A percentile compares a stretch with the other conserved stretches of the same genome.
Evolutionary conservation across 1,140 invertebrate species (phyloP).

Genomic region (Hetaerina americana): DNA sequence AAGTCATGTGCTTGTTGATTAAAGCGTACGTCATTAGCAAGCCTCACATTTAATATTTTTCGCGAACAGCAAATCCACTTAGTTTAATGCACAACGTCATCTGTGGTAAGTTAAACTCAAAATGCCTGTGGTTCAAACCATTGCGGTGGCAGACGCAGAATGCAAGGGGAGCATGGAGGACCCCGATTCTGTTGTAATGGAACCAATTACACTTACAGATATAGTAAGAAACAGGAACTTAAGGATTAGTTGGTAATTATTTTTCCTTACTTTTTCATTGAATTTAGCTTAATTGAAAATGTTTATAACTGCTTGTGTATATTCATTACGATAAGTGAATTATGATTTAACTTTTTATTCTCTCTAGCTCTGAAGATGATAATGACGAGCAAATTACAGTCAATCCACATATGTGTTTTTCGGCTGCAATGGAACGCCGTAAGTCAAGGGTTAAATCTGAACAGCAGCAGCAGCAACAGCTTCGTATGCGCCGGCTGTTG

Average conservation of each 20-base stretch:
- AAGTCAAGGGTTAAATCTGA: neutral
- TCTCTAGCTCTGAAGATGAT: neutral
- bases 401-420: neutral
- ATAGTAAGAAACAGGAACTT: neutral
- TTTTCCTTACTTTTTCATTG: neutral
- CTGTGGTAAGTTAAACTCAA: neutral
- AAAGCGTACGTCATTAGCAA: no score
- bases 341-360: neutral
- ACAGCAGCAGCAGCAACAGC: neutral
- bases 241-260: neutral
- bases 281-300: neutral
- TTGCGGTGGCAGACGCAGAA: neutral
- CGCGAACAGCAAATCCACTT: neutral
- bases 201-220: neutral
- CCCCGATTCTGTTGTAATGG: neutral
- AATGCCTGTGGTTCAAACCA: neutral
- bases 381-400: neutral
- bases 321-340: neutral
- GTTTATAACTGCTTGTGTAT: no score
- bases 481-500: neutral
- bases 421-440: neutral
- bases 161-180: neutral
- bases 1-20: no score
- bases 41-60: no score
- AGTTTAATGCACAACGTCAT: neutral